Percentiles rank a stretch among this genome's conserved stretches.
Conservation (phyloP, 2,888 invertebrate species). For the Drosophila mimetica region DNA sequence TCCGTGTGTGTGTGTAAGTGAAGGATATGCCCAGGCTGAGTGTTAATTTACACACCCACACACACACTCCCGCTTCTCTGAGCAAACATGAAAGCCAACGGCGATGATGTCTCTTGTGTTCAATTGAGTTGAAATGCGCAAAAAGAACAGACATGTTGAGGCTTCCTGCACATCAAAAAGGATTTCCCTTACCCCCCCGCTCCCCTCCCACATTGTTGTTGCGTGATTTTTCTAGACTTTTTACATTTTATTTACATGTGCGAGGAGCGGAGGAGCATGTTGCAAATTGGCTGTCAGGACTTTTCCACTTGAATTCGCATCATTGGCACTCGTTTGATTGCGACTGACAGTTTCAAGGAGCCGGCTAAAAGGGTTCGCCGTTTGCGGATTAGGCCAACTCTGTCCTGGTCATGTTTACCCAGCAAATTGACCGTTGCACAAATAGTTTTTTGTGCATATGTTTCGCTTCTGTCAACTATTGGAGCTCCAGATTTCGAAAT, state of each 20-base stretch:
- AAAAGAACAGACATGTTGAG: slow-evolving; percentile 63
- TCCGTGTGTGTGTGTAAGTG: slow-evolving; percentile 36
- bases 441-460: slow-evolving; percentile 67
- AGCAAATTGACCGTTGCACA: slow-evolving; percentile 77
- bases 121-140: slow-evolving; percentile 72
- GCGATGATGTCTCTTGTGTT: slow-evolving; percentile 51
- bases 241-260: slow-evolving; percentile 77
- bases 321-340: slow-evolving; percentile 77
- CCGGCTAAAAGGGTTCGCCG: slow-evolving; percentile 60
- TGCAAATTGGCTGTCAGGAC: slow-evolving; percentile 79
- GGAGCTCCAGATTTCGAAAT: slow-evolving; percentile 29
- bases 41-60: slow-evolving; percentile 59
- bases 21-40: slow-evolving; percentile 25
- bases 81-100: slow-evolving; percentile 69
- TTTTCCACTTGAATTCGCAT: slow-evolving; percentile 79
- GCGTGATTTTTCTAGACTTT: slow-evolving; percentile 56
- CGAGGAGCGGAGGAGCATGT: slow-evolving; percentile 48
- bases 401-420: slow-evolving; percentile 49
- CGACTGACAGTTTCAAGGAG: slow-evolving; percentile 77
- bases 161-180: slow-evolving; percentile 73
- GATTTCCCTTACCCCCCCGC: slow-evolving; percentile 46
- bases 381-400: slow-evolving; percentile 24
- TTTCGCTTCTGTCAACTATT: slow-evolving; percentile 51
- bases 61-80: slow-evolving; percentile 61
- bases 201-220: slow-evolving; percentile 7